These are phyloP conservation scores for Horisme vitalbata DNA, from an alignment of 2,888 invertebrate genomes.

Conservation along the genomic window DNA sequence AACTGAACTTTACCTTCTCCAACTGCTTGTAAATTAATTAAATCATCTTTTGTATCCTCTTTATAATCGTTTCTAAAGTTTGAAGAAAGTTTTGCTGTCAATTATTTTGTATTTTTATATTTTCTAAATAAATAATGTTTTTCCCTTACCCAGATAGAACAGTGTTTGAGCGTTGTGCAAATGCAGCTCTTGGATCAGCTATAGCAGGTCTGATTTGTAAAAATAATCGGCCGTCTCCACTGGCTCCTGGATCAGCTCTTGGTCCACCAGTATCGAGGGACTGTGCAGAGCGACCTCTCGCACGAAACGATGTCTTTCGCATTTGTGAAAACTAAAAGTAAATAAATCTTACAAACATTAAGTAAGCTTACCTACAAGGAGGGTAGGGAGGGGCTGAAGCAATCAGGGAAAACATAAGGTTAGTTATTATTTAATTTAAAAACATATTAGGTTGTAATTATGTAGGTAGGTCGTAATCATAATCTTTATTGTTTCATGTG, in stretches of 20 bases:
- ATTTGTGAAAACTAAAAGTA: conserved; percentile 53
- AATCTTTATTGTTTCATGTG: too few relatives aligned
- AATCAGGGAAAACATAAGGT: too few relatives aligned
- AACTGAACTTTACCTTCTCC: conserved; percentile 87
- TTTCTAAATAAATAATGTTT: background rate
- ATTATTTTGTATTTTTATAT: background rate
- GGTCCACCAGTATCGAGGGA: conserved; percentile 67
- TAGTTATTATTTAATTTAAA: too few relatives aligned
- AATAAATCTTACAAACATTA: too few relatives aligned
- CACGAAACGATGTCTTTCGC: conserved; percentile 72
- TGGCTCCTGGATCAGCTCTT: conserved; percentile 52
- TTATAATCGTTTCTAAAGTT: conserved; percentile 44
- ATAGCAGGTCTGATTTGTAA: conserved; percentile 76
- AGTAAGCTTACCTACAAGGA: too few relatives aligned
- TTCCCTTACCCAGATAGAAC: conserved; percentile 65
- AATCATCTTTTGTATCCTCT: conserved; percentile 65
- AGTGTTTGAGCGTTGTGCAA: conserved; percentile 76
- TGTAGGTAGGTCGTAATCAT: too few relatives aligned
- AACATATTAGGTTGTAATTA: too few relatives aligned
- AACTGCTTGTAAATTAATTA: conserved; percentile 80
- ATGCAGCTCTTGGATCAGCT: conserved; percentile 60
- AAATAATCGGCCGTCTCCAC: conserved; percentile 69
- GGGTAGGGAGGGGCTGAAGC: too few relatives aligned
- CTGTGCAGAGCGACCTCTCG: conserved; percentile 75
- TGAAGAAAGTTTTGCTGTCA: background rate